Conservation (phyloP, 2,113 vertebrate genomes). For the Sitta europaea region DNA sequence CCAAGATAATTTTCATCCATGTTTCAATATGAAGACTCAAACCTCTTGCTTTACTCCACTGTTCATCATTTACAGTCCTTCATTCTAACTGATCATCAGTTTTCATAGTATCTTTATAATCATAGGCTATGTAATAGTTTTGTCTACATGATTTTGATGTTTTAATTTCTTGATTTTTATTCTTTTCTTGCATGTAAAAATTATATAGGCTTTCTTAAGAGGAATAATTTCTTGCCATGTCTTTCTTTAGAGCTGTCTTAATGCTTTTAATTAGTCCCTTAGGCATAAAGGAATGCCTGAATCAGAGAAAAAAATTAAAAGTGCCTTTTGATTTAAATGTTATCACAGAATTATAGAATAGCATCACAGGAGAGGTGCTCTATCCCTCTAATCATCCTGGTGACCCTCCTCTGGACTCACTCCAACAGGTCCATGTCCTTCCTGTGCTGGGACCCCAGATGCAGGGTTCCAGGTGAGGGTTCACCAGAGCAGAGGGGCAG, state of each 20-base stretch:
- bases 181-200: not conserved
- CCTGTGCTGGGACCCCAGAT: not conserved
- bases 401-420: fast-evolving
- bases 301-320: not conserved
- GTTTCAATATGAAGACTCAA: not conserved
- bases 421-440: fast-evolving
- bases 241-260: not conserved
- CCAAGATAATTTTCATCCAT: not conserved
- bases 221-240: not conserved
- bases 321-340: not conserved
- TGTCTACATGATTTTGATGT: not conserved
- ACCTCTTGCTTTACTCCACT: not conserved
- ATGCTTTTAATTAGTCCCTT: not conserved
- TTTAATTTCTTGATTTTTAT: not conserved
- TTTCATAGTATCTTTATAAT: not conserved
- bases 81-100: not conserved
- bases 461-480: not conserved
- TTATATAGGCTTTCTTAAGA: not conserved
- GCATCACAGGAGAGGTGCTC: not conserved
- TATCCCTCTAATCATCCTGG: too few relatives aligned
- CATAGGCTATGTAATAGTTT: not conserved
- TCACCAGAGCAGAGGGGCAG: not conserved
- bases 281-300: not conserved
- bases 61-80: not conserved
- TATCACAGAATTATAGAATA: not conserved